phyloP scores from a whole-genome alignment of 2,113 vertebrate genomes.

The Theropithecus gelada region DNA sequence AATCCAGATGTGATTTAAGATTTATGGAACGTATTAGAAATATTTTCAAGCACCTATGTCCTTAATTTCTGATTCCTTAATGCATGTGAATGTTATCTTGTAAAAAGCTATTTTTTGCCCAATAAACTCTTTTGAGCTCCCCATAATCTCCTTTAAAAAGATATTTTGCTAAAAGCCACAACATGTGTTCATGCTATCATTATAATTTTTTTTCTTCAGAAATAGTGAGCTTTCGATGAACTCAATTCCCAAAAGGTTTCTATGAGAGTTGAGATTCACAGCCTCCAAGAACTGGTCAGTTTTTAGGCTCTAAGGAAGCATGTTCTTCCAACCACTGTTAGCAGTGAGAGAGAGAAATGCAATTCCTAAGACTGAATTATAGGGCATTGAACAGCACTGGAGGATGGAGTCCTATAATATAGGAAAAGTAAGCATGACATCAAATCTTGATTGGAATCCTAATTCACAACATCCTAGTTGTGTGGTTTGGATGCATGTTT shows the following conservation, averaged over 20 bases:
- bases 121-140: not conserved
- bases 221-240: slow-evolving; percentile 50
- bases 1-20: slow-evolving; percentile 53
- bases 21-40: slow-evolving; percentile 2
- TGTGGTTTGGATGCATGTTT: not conserved
- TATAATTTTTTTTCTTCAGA: not conserved
- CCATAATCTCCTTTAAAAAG: slow-evolving; percentile 43
- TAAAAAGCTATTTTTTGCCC: slow-evolving; percentile 43
- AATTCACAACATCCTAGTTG: not conserved
- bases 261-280: slow-evolving; percentile 53
- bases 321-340: not conserved
- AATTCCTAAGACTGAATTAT: slow-evolving; percentile 15
- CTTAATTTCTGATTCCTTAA: slow-evolving; percentile 38
- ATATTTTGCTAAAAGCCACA: slow-evolving; percentile 6
- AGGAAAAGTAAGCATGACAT: not conserved
- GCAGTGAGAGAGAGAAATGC: not conserved
- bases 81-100: slow-evolving; percentile 18
- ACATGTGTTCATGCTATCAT: not conserved
- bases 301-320: not conserved
- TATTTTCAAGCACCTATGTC: not conserved
- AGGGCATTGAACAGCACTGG: not conserved
- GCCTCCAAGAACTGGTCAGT: not conserved
- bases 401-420: not conserved
- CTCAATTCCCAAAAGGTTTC: slow-evolving; percentile 24
- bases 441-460: not conserved